phyloP scores from a whole-genome alignment of 1,140 invertebrate genomes.

The Trichonephila clavipes region DNA sequence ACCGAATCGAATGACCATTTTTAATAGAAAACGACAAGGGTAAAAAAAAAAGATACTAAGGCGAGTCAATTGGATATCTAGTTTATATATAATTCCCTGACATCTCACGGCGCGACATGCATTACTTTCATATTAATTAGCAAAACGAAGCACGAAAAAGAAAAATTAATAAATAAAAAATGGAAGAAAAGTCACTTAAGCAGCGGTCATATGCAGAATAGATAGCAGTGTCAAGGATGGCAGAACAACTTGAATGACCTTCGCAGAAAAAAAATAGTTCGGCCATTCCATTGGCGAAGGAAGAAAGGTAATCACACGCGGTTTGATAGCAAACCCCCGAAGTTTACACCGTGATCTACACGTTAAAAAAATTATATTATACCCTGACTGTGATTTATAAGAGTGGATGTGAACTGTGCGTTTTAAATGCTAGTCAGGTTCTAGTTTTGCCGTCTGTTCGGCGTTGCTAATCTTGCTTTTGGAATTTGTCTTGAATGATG shows the following conservation, averaged over 20 bases:
- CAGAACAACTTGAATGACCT: conserved; percentile 18
- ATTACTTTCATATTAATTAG: conserved; percentile 32
- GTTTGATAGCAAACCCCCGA: too few species aligned
- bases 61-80: background rate
- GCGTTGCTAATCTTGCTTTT: background rate
- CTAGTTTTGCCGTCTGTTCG: background rate
- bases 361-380: background rate
- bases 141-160: background rate
- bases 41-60: background rate
- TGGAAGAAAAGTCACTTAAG: background rate
- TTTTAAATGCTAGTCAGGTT: background rate
- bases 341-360: background rate
- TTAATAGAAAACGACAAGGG: background rate
- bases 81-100: background rate
- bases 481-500: background rate
- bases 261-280: background rate
- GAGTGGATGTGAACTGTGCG: background rate
- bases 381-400: background rate
- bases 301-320: background rate
- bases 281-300: background rate
- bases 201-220: conserved; percentile 12
- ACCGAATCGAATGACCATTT: background rate
- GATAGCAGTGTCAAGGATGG: conserved; percentile 28
- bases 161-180: background rate
- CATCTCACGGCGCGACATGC: conserved; percentile 10